Base-by-base conservation (phyloP, 2,888 invertebrate species). In the Hirtodrosophila cameraria region DNA sequence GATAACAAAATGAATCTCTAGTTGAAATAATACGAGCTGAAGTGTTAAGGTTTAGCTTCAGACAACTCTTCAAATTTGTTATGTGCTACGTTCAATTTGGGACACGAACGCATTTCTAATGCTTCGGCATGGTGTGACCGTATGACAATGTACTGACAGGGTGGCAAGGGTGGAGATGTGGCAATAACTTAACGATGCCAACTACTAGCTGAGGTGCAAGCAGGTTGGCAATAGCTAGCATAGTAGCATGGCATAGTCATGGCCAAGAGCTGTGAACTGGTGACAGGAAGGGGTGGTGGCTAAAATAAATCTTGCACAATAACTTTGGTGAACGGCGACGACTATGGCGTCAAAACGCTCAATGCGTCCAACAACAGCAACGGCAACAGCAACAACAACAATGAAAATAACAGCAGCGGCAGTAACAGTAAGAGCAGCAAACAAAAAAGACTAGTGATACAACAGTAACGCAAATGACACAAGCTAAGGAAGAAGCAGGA, bases 291-390 rank as follows among this genome's bases (percentile, higher is more conserved):
- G n/a, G 33, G 31, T 6, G 23, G 25, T 25, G 52, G 57, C 48
- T 49, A 65, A 75, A 75, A 80, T 80, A 80, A 80, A 86, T 80
- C 80, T 83, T 83, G 65, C 69, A 79, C 79, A 83, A 80, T 82
- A 85, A 71, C 74, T 77, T 77, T 62, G 48, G 45, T 43, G 46
- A 64, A 55, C 43, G 59, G 41, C 62, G 31, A 18, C 33, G 57
- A 66, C 54, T 54, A 55, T 74, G 70, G 61, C 68, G 70, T 70
- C 70, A 70, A 46, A 57, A 66, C 52, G 65, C 65, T 75, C 60
- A 74, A 78, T 73, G 70, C 70, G 38, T 23, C 48, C 60, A 46
- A 5, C 59, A 49, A 31, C 45, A 75, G 46, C 53, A 69, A 12
- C 20, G n/a, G n/a, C n/a, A 35, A 33, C 52, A 53, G 35, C 43